A percentile compares a stretch with the other conserved stretches of the same genome.
phyloP scores from a whole-genome alignment of 2,888 invertebrate species.

The Petrolisthes cinctipes region DNA sequence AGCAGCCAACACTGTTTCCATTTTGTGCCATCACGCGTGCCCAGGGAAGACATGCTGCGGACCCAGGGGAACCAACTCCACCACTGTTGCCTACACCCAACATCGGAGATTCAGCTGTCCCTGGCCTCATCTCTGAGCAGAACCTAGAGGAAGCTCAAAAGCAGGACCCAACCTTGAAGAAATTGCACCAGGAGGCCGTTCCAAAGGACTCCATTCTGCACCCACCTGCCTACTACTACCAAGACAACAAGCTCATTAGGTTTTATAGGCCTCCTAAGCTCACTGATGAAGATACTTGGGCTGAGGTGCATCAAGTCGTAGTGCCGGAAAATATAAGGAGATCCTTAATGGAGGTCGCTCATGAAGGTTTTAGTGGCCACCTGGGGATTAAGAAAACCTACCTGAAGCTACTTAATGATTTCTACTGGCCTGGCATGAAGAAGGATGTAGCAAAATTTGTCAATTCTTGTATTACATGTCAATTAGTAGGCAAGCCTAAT shows the following conservation, averaged over 20 bases:
- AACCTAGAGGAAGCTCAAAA: background rate
- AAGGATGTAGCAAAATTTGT: background rate
- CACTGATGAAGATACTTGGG: too few species aligned
- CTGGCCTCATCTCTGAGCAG: background rate
- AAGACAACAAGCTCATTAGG: too few species aligned
- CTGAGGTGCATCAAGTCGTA: background rate
- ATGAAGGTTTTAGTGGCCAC: conserved; percentile 1
- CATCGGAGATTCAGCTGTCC: background rate
- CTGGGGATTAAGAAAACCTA: conserved; percentile 15
- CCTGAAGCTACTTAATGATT: too few species aligned
- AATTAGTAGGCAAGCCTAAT: background rate
- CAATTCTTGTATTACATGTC: conserved; percentile 2
- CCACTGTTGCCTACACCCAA: background rate
- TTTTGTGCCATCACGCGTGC: background rate
- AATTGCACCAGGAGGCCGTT: too few species aligned
- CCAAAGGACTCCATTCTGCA: too few species aligned
- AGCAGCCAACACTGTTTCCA: conserved; percentile 8
- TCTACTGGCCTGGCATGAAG: too few species aligned
- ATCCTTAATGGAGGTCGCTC: background rate
- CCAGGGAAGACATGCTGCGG: background rate
- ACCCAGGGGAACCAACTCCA: background rate
- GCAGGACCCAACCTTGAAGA: background rate
- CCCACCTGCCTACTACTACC: too few species aligned
- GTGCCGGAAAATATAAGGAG: background rate
- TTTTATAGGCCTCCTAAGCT: too few species aligned